A percentile compares a stretch with the other conserved stretches of the same genome.
phyloP scores from a whole-genome alignment of 2,888 invertebrate genomes.

The Temnothorax rugatulus region DNA sequence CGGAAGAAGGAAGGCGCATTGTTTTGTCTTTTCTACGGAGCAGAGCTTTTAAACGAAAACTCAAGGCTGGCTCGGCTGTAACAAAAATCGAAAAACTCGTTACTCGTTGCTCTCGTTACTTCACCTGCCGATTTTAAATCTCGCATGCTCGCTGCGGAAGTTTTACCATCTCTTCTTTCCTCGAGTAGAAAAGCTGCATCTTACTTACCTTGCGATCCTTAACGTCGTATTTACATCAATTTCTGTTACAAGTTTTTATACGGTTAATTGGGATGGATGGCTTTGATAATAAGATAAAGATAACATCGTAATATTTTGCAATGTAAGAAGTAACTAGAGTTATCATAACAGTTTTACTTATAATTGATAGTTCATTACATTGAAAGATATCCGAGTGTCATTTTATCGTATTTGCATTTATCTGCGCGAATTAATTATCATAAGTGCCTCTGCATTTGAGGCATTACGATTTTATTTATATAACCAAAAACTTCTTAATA shows the following conservation, averaged over 20 bases:
- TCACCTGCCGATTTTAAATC: conserved; percentile 64
- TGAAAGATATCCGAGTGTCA: background rate
- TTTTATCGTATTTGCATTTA: background rate
- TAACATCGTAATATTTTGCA: background rate
- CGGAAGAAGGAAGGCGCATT: conserved; percentile 45
- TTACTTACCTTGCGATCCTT: background rate
- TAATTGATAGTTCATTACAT: background rate
- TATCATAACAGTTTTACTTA: background rate
- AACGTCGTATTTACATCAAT: conserved; percentile 49
- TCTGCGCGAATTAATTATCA: background rate
- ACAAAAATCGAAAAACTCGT: conserved; percentile 52
- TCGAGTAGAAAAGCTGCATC: background rate
- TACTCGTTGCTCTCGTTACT: conserved; percentile 59
- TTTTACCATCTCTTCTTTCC: conserved; percentile 21
- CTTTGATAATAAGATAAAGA: too few species aligned
- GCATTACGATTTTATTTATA: background rate
- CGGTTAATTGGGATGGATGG: background rate
- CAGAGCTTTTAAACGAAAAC: conserved; percentile 62
- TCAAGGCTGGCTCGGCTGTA: background rate
- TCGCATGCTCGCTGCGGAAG: conserved; percentile 35
- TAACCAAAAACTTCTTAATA: background rate
- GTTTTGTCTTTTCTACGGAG: conserved; percentile 27
- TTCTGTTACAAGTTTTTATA: background rate
- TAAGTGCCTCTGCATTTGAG: background rate
- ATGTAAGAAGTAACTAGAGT: background rate